Percentiles rank a stretch among this genome's conserved stretches.
Evolutionary conservation across 1,140 invertebrate genomes (phyloP).

Genomic region (Halictus rubicundus): DNA sequence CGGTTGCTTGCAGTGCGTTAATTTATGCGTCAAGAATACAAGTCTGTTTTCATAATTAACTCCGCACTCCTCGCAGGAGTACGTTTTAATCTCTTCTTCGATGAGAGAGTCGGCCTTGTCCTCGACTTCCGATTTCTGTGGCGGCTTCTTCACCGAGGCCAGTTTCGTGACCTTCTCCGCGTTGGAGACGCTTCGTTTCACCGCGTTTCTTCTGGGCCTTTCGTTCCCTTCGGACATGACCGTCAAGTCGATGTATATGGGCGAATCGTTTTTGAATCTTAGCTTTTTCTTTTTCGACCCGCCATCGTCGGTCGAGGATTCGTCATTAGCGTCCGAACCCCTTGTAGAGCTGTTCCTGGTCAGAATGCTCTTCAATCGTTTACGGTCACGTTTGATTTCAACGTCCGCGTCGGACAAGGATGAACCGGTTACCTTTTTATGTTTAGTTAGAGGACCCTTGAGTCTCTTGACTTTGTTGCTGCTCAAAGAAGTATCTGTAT

Average conservation of each 20-base stretch:
- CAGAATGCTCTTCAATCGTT: conserved; percentile 2
- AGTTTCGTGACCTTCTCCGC: neutral
- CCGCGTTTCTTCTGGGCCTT: conserved; percentile 23
- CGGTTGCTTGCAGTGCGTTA: conserved; percentile 72
- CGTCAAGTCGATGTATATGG: neutral
- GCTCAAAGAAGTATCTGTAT: conserved; percentile 7
- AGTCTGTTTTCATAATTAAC: conserved; percentile 69
- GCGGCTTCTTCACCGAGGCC: neutral
- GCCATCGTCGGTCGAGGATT: conserved; percentile 15
- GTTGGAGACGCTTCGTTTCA: neutral
- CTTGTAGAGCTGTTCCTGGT: neutral
- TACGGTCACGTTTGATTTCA: conserved; percentile 9
- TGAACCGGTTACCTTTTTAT: neutral
- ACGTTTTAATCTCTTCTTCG: conserved; percentile 24
- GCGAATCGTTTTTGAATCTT: neutral
- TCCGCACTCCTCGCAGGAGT: conserved; percentile 68
- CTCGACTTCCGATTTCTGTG: neutral
- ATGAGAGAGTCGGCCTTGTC: neutral
- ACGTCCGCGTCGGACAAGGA: conserved; percentile 22
- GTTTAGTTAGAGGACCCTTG: neutral
- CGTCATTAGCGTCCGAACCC: neutral
- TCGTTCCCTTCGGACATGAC: neutral
- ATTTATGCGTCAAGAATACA: conserved; percentile 64
- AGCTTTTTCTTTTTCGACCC: neutral
- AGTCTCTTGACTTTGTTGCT: neutral